phyloP scores from a whole-genome alignment of 2,113 vertebrate genomes.

The Prionailurus bengalensis region DNA sequence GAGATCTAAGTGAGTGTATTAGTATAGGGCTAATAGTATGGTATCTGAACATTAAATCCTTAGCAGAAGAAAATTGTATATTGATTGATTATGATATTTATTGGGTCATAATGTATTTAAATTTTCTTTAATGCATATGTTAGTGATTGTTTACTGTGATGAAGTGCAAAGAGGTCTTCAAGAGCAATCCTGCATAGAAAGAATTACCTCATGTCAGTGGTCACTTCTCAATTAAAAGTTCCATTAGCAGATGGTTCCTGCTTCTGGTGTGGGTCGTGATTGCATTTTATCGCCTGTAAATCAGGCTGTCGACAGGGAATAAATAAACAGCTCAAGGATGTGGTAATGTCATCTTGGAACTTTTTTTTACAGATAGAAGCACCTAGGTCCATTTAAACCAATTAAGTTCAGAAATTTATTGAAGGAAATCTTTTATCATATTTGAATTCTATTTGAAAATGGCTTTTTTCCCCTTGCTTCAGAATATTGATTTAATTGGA shows the following conservation, averaged over 20 bases:
- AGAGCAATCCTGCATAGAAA: conserved; percentile 86
- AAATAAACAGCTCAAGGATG: conserved; percentile 97
- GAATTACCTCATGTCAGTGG: conserved; percentile 95
- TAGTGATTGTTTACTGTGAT: conserved; percentile 95
- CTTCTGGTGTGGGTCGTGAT: conserved; percentile 94
- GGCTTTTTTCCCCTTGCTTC: conserved; percentile 79
- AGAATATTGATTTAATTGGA: conserved; percentile 88
- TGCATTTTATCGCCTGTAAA: conserved; percentile 95
- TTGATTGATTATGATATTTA: conserved; percentile 93
- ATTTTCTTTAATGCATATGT: conserved; percentile 96
- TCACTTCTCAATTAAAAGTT: conserved; percentile 94
- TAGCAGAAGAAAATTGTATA: conserved; percentile 83
- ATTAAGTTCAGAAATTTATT: conserved; percentile 90
- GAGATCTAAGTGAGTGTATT: conserved; percentile 72
- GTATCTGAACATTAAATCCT: conserved; percentile 86
- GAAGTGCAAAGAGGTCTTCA: conserved; percentile 87
- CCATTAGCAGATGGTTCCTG: conserved; percentile 98
- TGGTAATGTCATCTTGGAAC: conserved; percentile 96
- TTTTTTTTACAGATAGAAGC: conserved; percentile 91
- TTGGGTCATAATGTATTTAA: conserved; percentile 96
- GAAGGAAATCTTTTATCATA: conserved; percentile 83
- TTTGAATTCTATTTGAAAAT: conserved; percentile 87
- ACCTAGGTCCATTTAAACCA: conserved; percentile 90
- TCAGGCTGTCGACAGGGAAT: conserved; percentile 94
- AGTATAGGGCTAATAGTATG: conserved; percentile 63